Evolutionary conservation across 2,888 invertebrate genomes (phyloP), one percentile per base, ranked within the genome.

Genomic region (Drosophila birchii): DNA sequence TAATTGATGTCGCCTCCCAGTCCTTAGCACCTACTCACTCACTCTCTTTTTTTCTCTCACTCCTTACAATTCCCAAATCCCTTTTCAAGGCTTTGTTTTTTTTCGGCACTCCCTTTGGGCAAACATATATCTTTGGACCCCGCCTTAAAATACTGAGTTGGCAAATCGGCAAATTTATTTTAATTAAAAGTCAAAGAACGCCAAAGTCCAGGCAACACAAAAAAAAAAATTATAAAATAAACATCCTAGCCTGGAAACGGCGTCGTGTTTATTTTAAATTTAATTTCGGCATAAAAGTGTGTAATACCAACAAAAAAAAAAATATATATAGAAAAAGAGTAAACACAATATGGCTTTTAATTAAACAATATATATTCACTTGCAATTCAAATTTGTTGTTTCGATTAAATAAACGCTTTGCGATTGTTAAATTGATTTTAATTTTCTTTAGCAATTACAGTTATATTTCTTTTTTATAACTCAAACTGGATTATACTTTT

Each of bases 1-100:
- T 84, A 84, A 87, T 84, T 84, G 87, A 80, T 87, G 87, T 82
- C 67, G 75, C 77, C 75, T 72, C 55, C 34, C 49, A 34, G 49
- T 41, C 49, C 39, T 56, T 59, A 23, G 14, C 12, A 32, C 36
- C 41, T 29, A 43, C 57, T 20, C 44, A 8, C 55, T 23, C 36
- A 12, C 39, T n/a, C 38, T 18, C 34, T 34, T 12, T 32, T 7
- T 32, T 0, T 12, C 29, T 32, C 60, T 45, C 49, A n/a, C 23
- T 4, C 12, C 55, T 41, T 51, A 23, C 16, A 23, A 51, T 34
- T 51, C 34, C 36, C 34, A 23, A 36, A n/a, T 49, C 36, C 57
- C 34, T 29, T 41, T 34, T 59, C 60, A 58, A 59, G 11, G 34
- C 16, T 54, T 54, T 18, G 47, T 32, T 49, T 51, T 14, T 51